These are phyloP conservation scores for Oxyruncus cristatus DNA, from an alignment of 2,113 vertebrate genomes.

Conservation along the genomic window DNA sequence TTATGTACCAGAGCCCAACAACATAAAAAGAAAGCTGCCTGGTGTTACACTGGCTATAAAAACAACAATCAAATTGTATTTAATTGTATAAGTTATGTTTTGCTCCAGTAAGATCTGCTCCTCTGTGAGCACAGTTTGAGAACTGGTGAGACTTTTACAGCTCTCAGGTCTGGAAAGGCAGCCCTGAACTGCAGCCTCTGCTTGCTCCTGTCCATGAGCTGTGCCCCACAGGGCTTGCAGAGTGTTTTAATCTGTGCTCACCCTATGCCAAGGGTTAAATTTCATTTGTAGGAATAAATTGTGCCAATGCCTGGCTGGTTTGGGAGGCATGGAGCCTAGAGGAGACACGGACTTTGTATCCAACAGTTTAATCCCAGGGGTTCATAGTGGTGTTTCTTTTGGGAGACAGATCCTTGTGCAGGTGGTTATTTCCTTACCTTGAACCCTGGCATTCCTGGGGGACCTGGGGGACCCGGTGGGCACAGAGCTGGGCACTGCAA, in stretches of 20 bases:
- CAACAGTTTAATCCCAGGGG: neutral
- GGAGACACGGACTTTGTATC: accelerated
- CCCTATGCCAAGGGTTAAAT: neutral
- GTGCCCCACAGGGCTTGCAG: neutral
- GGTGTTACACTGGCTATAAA: neutral
- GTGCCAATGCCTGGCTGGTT: neutral
- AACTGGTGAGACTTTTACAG: neutral
- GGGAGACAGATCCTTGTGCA: neutral
- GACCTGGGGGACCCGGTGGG: slow-evolving; percentile 87
- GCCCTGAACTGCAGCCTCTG: neutral
- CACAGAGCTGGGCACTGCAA: slow-evolving; percentile 92
- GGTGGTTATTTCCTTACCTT: slow-evolving; percentile 79
- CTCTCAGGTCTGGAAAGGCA: neutral
- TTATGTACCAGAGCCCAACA: neutral
- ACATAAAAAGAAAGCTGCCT: neutral
- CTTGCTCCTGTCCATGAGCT: neutral
- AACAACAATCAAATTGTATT: neutral
- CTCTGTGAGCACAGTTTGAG: neutral
- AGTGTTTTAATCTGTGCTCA: neutral
- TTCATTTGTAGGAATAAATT: neutral
- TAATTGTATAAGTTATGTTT: neutral
- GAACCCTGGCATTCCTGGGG: slow-evolving; percentile 95
- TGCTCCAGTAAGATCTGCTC: neutral
- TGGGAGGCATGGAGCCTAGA: neutral
- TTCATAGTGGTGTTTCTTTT: accelerated